Evolutionary conservation across 2,797 vertebrate genomes (phyloP), one percentile per base, ranked within the genome.

Genomic region (Oryzias sinensis): DNA sequence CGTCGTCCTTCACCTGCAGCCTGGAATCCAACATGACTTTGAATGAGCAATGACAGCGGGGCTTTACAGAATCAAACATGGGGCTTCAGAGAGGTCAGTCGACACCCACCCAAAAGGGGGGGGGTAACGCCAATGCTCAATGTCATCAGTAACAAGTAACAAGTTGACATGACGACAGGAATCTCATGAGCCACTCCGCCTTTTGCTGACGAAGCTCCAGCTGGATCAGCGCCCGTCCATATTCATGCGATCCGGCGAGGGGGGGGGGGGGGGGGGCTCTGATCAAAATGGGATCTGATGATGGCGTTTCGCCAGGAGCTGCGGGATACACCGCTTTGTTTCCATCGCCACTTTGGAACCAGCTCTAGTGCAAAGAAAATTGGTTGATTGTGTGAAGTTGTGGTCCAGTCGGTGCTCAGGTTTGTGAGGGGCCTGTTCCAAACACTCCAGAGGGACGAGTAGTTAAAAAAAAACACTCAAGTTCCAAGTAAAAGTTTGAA

Each of bases 1-100:
- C 9, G 29, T 33, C 29, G 5, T 5, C 25, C 25, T 27, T 1
- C 29, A 33, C 29, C 29, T 33, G 29, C 29, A 33, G 29, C 29
- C 29, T 33, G 29, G 33, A 37, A 37, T 37, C 33, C 11, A 37
- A 37, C 33, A 9, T 37, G 33, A 37, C 33, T 37, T 37, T 37
- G 33, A 37, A 37, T 37, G 33, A 33, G 53, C 80, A 81, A 78
- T 73, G 76, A 77, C 81, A 80, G 62, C 48, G 17, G 47, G 53
- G 46, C 59, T 69, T 61, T 58, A 70, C 60, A 55, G 65, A 67
- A 60, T 62, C 48, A 69, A 61, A 77, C 62, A 45, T 52, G 46
- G 5, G 56, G 33, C 68, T 43, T 44, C 6, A 15, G 56, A 81
- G 71, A 76, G 82, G 81, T 87, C 73, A 68, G 45, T 22, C 20